A percentile compares a stretch with the other conserved stretches of the same genome.
These are phyloP conservation scores for Greenwoodochromis staneri DNA, from an alignment of 2,113 vertebrate genomes.

Conservation along the genomic window DNA sequence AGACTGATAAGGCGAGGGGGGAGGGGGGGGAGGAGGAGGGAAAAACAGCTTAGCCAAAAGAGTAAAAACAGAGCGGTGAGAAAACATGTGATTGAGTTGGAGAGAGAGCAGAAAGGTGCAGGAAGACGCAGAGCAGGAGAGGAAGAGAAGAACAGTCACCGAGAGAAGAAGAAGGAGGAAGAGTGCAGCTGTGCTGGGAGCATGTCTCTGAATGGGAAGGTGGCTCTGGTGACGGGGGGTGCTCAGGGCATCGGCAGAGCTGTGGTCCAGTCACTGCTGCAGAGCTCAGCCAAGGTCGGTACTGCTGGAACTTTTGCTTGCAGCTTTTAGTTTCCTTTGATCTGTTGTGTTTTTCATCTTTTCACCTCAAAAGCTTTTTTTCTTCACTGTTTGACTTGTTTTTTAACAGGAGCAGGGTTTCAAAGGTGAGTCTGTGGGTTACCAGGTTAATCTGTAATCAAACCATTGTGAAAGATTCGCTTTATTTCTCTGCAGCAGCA, in stretches of 20 bases:
- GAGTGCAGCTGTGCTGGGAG: not conserved
- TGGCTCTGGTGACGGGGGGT: conserved; percentile 92
- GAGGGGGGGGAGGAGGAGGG: not conserved
- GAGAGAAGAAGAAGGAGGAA: not conserved
- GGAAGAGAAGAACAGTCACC: not conserved
- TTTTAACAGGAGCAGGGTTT: not conserved
- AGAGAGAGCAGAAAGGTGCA: not conserved
- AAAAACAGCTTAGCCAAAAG: not conserved
- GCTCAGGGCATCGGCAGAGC: conserved; percentile 94
- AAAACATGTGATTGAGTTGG: not conserved
- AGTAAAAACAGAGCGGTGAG: not conserved
- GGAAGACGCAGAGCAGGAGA: not conserved
- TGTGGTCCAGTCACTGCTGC: conserved; percentile 77
- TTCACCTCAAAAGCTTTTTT: not conserved
- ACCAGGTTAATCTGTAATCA: not conserved
- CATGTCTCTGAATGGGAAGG: conserved; percentile 88
- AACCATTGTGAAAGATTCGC: not conserved
- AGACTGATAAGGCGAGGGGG: conserved; percentile 27
- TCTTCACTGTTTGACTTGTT: not conserved
- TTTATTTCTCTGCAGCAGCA: not conserved
- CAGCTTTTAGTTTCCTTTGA: not conserved
- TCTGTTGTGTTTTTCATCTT: not conserved
- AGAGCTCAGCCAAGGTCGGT: conserved; percentile 82
- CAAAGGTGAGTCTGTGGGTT: not conserved
- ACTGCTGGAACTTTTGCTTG: not conserved